Percentiles rank a stretch among this genome's conserved stretches.
phyloP scores from a whole-genome alignment of 2,113 vertebrate species.

The Planiliza haematocheilus region DNA sequence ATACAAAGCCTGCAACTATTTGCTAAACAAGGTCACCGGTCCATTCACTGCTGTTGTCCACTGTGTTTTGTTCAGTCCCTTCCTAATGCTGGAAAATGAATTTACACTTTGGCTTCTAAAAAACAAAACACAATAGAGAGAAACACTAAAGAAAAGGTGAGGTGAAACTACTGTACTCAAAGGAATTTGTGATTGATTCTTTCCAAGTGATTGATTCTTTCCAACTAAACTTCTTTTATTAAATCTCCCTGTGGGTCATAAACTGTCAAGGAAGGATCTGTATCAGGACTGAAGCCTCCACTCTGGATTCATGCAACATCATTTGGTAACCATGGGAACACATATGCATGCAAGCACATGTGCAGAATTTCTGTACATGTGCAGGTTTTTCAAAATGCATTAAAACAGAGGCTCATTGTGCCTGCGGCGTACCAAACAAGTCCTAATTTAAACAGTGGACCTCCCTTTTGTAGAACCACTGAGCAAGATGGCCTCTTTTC shows the following conservation, averaged over 20 bases:
- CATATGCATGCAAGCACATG: background rate
- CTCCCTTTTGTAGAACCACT: too few species aligned
- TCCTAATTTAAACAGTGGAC: background rate
- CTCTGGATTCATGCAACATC: background rate
- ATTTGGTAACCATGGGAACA: conserved; percentile 19
- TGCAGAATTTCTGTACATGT: conserved; percentile 3
- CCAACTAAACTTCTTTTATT: background rate
- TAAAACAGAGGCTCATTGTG: background rate
- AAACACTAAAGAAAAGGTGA: too few species aligned
- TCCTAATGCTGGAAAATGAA: background rate
- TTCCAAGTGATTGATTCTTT: background rate
- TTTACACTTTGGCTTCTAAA: too few species aligned
- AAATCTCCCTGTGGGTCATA: background rate
- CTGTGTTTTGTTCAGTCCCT: conserved; percentile 7
- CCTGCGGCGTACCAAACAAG: background rate
- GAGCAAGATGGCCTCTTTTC: conserved; percentile 1
- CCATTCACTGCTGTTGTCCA: background rate
- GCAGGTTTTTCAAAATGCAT: too few species aligned
- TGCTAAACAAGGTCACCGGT: background rate
- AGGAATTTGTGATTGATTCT: background rate
- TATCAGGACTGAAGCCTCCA: background rate
- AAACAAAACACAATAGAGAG: too few species aligned
- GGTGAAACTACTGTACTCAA: too few species aligned
- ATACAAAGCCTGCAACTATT: background rate
- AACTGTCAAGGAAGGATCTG: background rate